phyloP scores from a whole-genome alignment of 2,888 invertebrate species.

The Mellilla xanthometata region DNA sequence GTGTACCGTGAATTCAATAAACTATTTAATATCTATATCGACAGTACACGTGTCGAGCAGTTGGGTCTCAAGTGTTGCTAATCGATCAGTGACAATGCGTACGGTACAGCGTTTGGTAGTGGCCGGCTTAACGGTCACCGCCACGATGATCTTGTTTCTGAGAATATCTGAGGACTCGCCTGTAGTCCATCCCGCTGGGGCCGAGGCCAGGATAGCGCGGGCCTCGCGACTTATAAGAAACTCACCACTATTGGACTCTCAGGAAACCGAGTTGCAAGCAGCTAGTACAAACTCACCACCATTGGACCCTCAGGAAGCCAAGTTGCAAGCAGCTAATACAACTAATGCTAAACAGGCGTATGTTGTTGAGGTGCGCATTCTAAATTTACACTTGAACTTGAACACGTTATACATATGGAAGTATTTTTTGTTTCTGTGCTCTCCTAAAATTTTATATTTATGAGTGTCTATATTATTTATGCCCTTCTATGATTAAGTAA shows the following conservation, averaged over 20 bases:
- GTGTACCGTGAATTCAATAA: no score
- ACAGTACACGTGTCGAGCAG: slow-evolving; percentile 5
- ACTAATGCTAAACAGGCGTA: slow-evolving; percentile 24
- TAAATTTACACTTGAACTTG: no score
- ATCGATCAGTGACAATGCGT: slow-evolving; percentile 44
- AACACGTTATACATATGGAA: no score
- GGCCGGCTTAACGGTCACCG: slow-evolving; percentile 37
- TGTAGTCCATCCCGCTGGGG: slow-evolving; percentile 29
- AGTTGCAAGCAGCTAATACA: slow-evolving; percentile 8
- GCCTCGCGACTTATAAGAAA: not conserved
- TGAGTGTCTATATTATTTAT: no score
- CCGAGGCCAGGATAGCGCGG: slow-evolving; percentile 27
- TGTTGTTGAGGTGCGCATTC: slow-evolving; percentile 37
- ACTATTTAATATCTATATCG: no score
- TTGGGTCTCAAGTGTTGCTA: no score
- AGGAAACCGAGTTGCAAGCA: not conserved
- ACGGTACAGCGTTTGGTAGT: slow-evolving; percentile 42
- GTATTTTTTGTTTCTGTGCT: no score
- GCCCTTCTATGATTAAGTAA: no score
- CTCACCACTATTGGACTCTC: slow-evolving; percentile 1
- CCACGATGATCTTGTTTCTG: slow-evolving; percentile 43
- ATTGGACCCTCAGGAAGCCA: not conserved
- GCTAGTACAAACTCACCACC: slow-evolving; percentile 15
- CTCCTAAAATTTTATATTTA: no score
- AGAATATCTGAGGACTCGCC: slow-evolving; percentile 36